phyloP scores from a whole-genome alignment of 2,797 vertebrate genomes.

The Thripadectes ignobilis region DNA sequence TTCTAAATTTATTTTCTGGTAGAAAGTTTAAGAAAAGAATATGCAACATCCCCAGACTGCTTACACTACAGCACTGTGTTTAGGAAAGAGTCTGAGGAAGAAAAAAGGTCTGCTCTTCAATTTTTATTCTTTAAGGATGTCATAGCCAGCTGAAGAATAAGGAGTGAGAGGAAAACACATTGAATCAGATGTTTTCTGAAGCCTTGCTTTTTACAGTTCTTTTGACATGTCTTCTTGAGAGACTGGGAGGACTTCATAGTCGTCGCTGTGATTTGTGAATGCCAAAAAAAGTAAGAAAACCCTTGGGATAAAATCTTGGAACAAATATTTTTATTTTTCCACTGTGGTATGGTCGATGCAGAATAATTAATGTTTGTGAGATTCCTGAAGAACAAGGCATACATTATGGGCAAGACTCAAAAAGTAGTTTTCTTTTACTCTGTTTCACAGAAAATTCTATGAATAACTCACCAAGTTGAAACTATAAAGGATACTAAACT shows the following conservation, averaged over 20 bases:
- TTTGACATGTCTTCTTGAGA: constrained; percentile 25
- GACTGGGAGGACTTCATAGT: background rate
- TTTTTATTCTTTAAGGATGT: background rate
- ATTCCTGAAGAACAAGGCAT: background rate
- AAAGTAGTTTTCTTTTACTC: background rate
- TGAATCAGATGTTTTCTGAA: constrained; percentile 5
- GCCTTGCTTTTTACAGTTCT: background rate
- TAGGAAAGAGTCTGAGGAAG: background rate
- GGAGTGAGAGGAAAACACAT: constrained; percentile 12
- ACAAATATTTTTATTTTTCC: constrained; percentile 18
- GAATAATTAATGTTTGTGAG: background rate
- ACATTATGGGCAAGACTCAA: background rate
- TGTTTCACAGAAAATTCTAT: background rate
- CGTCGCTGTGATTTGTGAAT: constrained; percentile 12
- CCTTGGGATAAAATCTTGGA: constrained; percentile 9
- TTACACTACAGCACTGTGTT: background rate
- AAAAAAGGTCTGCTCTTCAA: background rate
- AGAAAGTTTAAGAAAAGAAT: background rate
- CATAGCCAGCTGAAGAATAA: background rate
- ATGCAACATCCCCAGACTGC: background rate
- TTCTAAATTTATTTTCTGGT: background rate
- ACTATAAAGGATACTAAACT: background rate
- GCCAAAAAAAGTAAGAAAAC: background rate
- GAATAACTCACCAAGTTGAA: background rate
- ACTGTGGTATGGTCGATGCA: background rate